These are phyloP conservation scores for Drosophila mimica DNA, from an alignment of 2,888 invertebrate species.

Conservation along the genomic window DNA sequence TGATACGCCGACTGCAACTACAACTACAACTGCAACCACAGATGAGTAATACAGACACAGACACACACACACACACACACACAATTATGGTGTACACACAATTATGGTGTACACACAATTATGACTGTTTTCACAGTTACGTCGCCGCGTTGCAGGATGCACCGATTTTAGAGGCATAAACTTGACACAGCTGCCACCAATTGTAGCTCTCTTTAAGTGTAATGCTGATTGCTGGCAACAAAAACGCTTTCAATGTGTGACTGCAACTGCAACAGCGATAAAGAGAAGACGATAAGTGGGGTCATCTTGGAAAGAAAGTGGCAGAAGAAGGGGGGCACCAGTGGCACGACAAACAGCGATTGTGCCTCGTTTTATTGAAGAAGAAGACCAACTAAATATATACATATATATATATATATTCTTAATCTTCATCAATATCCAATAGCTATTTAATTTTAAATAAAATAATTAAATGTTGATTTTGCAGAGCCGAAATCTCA, in stretches of 20 bases:
- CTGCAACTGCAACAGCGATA: not conserved
- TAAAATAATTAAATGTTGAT: not conserved
- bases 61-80: not conserved
- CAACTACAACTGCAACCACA: not conserved
- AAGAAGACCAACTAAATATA: not conserved
- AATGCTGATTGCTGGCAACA: constrained; percentile 25
- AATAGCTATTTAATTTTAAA: not conserved
- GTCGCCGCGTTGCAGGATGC: not conserved
- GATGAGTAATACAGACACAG: constrained; percentile 3
- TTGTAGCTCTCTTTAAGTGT: not conserved
- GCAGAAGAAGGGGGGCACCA: not conserved
- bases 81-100: not conserved
- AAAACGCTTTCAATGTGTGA: not conserved
- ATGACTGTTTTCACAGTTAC: constrained; percentile 8
- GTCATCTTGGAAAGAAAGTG: not conserved
- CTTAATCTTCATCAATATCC: not conserved
- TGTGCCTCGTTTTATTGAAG: constrained; percentile 12
- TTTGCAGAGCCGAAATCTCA: not conserved
- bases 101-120: not conserved
- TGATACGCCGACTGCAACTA: constrained; percentile 1
- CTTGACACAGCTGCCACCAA: not conserved
- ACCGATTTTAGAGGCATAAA: not conserved
- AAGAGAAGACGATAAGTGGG: not conserved
- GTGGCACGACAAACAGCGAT: constrained; percentile 11
- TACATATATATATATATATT: not conserved